phyloP scores from a whole-genome alignment of 2,888 invertebrate genomes.

The Cataglyphis rosenhaueri region DNA sequence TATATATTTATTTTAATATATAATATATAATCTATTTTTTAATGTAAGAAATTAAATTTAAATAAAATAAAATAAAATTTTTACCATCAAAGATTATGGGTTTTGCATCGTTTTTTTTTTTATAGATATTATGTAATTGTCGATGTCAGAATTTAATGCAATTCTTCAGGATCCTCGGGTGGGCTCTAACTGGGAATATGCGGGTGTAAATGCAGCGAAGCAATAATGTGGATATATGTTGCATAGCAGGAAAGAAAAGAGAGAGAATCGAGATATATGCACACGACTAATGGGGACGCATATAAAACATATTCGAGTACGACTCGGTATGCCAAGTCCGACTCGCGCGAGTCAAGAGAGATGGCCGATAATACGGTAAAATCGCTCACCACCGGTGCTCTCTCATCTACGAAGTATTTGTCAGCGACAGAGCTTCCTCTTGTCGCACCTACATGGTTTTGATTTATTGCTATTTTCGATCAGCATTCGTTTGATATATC shows the following conservation, averaged over 20 bases:
- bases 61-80: not conserved
- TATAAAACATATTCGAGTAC: slow-evolving; percentile 58
- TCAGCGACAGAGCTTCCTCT: not conserved
- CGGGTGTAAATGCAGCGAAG: slow-evolving; percentile 57
- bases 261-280: slow-evolving; percentile 27
- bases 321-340: slow-evolving; percentile 51
- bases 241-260: not conserved
- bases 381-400: slow-evolving; percentile 30
- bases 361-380: slow-evolving; percentile 61
- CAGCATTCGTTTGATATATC: not conserved
- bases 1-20: too few species aligned
- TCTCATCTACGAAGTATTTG: slow-evolving; percentile 10
- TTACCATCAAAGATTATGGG: not conserved
- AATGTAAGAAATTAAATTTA: not conserved
- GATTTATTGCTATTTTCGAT: not conserved
- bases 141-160: not conserved
- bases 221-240: not conserved
- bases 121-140: slow-evolving; percentile 58
- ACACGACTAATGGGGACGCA: slow-evolving; percentile 62
- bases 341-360: slow-evolving; percentile 42
- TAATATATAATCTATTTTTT: not conserved
- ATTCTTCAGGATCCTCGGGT: slow-evolving; percentile 4
- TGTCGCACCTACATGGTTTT: slow-evolving; percentile 7
- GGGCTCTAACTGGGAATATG: slow-evolving; percentile 19
- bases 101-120: slow-evolving; percentile 28